Base-by-base conservation (phyloP, 2,888 invertebrate genomes). In the Hermaeophaga mercurialis region DNA sequence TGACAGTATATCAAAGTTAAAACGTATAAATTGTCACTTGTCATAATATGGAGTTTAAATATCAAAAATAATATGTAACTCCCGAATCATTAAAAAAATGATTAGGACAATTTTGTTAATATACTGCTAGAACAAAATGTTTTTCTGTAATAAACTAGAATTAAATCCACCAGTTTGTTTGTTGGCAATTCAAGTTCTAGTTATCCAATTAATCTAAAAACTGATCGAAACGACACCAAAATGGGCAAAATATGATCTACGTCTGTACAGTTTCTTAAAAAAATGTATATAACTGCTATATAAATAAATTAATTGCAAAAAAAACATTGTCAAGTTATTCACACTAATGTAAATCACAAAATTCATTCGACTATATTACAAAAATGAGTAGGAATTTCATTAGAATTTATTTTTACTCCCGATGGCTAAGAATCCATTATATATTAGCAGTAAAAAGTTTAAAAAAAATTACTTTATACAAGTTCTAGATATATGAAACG, bases 291-390 rank as follows among this genome's bases (percentile, higher is more conserved):
- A 59, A 56, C 41, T 56, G 24, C 47, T 59, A 54, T 57, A 66
- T 61, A 65, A 65, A 66, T 66, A 66, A 64, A 65, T 66, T 47
- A 59, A 60, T 47, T 50, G 61, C 59, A 55, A 41, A 61, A 65
- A 66, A 67, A 62, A 52, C 58, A 61, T 68, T 66, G 64, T 64
- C 63, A 58, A 61, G 54, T 47, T 58, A 59, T 60, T 54, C 56
- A 62, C 53, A 53, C 34, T 52, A 45, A 57, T 15, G 59, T 57
- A 64, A 63, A 66, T 63, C 66, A 66, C 60, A 61, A 63, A 63
- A 59, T 54, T 44, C 55, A 43, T 3, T 24, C 33, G 34, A 49
- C 44, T 64, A 62, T 63, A 53, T 58, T 64, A 66, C 65, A 65
- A 54, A 61, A 41, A 41, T 33, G 38, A 33, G 33, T 17, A 41